Conservation (phyloP, 2,113 vertebrate genomes). For the Dipodomys spectabilis region DNA sequence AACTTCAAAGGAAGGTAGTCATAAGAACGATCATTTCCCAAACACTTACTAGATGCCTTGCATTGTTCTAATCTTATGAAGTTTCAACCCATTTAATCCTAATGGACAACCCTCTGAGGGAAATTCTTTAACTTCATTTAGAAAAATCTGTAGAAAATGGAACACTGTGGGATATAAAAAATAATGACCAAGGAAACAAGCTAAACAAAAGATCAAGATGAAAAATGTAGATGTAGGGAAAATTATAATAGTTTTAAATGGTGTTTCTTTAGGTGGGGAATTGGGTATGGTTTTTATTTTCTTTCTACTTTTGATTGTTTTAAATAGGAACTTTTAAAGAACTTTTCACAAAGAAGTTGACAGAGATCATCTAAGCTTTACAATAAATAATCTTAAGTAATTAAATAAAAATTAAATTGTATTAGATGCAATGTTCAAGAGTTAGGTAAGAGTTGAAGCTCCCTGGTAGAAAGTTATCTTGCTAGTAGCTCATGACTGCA, state of each 20-base stretch:
- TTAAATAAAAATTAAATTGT: background rate
- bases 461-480: background rate
- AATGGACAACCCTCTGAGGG: background rate
- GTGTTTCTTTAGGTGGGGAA: background rate
- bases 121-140: background rate
- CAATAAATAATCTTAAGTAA: constrained; percentile 13
- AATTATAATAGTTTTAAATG: background rate
- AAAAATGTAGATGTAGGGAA: background rate
- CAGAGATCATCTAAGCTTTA: background rate
- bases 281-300: constrained; percentile 13
- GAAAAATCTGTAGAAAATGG: background rate
- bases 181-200: background rate
- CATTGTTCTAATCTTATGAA: background rate
- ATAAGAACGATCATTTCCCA: background rate
- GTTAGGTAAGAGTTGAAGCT: background rate
- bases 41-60: background rate
- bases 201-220: background rate
- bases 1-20: background rate
- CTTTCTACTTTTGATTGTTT: constrained; percentile 37
- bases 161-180: background rate
- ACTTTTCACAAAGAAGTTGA: constrained; percentile 1
- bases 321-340: constrained; percentile 11
- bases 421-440: background rate
- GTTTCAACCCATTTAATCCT: background rate
- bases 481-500: no score